A percentile compares a stretch with the other conserved stretches of the same genome.
phyloP scores from a whole-genome alignment of 2,113 vertebrate species.

The Sinocyclocheilus anophthalmus region DNA sequence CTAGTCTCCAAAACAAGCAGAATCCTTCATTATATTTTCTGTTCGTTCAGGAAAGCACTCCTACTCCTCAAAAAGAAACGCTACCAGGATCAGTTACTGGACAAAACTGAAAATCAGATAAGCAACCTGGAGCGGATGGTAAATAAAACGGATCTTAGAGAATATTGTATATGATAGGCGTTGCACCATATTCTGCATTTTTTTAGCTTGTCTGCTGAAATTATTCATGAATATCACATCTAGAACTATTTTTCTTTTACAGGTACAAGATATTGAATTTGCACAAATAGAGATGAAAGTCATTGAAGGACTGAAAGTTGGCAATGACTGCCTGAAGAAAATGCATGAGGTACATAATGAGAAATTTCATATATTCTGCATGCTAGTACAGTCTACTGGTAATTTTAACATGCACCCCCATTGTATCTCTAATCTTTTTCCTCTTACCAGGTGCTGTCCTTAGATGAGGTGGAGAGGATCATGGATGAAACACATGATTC shows the following conservation, averaged over 20 bases:
- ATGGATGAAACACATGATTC: conserved; percentile 95
- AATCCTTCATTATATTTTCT: not conserved
- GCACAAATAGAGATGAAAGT: conserved; percentile 95
- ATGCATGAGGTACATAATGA: conserved; percentile 90
- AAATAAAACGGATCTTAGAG: conserved; percentile 44
- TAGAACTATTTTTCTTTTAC: not conserved
- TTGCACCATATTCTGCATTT: no score
- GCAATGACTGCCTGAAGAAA: conserved; percentile 94
- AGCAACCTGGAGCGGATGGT: conserved; percentile 95
- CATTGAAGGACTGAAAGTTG: conserved; percentile 88
- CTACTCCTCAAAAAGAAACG: conserved; percentile 94
- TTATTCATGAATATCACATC: not conserved
- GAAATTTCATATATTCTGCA: not conserved
- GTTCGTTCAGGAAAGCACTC: conserved; percentile 81
- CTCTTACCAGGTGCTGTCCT: conserved; percentile 85
- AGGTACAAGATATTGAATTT: conserved; percentile 97
- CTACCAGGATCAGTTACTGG: conserved; percentile 91
- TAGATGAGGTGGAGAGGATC: conserved; percentile 93
- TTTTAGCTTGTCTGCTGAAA: no score
- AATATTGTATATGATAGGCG: not conserved
- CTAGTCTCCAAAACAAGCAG: not conserved
- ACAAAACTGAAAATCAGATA: conserved; percentile 93
- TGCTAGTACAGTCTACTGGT: not conserved
- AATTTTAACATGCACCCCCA: not conserved
- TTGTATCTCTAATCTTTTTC: not conserved